Evolutionary conservation across 1,140 invertebrate genomes (phyloP).

Genomic region (Solenopsis fugax): DNA sequence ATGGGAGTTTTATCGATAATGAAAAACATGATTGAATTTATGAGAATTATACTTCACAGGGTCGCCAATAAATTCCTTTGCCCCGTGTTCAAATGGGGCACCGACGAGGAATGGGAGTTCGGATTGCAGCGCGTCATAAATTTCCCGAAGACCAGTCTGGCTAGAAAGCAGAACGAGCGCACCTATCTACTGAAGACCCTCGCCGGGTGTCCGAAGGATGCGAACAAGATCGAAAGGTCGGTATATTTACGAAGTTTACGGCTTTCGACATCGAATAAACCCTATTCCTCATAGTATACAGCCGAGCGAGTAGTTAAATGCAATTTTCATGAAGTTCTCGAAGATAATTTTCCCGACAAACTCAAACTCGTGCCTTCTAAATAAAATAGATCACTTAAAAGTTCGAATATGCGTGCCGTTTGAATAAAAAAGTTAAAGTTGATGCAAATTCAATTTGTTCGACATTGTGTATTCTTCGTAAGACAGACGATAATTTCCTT

Average conservation of each 20-base stretch:
- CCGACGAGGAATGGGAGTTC: slow-evolving; percentile 92
- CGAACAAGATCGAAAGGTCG: slow-evolving; percentile 89
- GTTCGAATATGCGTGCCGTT: background rate
- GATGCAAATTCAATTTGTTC: too few relatives aligned
- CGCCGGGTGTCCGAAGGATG: slow-evolving; percentile 91
- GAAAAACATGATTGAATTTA: background rate
- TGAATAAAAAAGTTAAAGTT: background rate
- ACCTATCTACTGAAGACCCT: slow-evolving; percentile 92
- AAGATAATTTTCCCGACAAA: background rate
- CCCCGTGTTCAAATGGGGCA: slow-evolving; percentile 92
- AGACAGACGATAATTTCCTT: background rate
- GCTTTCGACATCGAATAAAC: background rate
- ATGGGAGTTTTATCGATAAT: background rate
- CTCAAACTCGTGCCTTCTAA: background rate
- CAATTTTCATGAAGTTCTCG: background rate
- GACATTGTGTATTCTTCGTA: too few relatives aligned
- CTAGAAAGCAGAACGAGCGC: slow-evolving; percentile 90
- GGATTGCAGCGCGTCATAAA: slow-evolving; percentile 91
- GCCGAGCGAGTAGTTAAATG: background rate
- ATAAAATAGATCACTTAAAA: background rate
- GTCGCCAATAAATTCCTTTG: slow-evolving; percentile 91
- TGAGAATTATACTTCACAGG: slow-evolving; percentile 83
- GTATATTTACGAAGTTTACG: background rate
- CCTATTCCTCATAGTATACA: background rate
- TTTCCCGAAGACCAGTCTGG: slow-evolving; percentile 88